Evolutionary conservation across 2,888 invertebrate species (phyloP).

Genomic region (Watsonalla cultraria): DNA sequence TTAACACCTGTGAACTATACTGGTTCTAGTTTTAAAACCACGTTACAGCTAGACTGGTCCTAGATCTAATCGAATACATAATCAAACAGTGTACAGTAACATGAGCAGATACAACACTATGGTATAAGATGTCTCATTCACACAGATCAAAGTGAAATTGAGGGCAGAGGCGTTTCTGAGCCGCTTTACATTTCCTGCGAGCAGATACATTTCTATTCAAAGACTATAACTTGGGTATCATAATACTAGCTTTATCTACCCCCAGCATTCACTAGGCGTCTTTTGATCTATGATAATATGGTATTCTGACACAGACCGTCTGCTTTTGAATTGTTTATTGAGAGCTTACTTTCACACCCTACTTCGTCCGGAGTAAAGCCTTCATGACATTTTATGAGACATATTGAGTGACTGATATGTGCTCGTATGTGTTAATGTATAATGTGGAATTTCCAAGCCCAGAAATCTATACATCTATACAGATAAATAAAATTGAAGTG

Average conservation of each 20-base stretch:
- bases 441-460: too few relatives aligned
- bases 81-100: not conserved
- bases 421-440: too few relatives aligned
- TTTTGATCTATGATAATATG: not conserved
- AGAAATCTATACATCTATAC: too few relatives aligned
- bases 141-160: constrained; percentile 52
- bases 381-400: too few relatives aligned
- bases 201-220: constrained; percentile 33
- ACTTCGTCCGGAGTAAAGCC: too few relatives aligned
- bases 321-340: too few relatives aligned
- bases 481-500: too few relatives aligned
- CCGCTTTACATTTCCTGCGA: constrained; percentile 35
- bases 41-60: not conserved
- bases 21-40: too few relatives aligned
- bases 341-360: too few relatives aligned
- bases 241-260: not conserved
- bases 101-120: constrained; percentile 13
- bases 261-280: not conserved
- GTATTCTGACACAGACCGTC: too few relatives aligned
- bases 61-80: not conserved
- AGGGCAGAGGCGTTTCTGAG: constrained; percentile 41
- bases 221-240: constrained; percentile 3
- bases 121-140: constrained; percentile 29
- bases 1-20: too few relatives aligned
- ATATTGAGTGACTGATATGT: too few relatives aligned